Evolutionary conservation across 2,888 invertebrate species (phyloP), one percentile per base, ranked within the genome.

Genomic region (Scrobipalpa atriplicella): DNA sequence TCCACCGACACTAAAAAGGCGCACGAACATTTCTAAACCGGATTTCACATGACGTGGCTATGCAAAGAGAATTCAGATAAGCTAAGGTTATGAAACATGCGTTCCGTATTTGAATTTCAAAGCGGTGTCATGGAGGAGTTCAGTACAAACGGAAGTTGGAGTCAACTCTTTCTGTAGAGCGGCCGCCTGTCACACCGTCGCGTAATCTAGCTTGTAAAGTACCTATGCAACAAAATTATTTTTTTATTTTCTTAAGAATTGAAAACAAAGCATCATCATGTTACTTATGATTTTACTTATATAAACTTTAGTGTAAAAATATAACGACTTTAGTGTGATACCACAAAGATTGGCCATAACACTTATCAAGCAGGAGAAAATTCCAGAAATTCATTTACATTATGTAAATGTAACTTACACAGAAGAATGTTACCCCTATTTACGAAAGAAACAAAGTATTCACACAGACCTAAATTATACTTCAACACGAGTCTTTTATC

Each of bases 71-170:
- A 77, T 74, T 72, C 71, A 75, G 77, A 80, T 80, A 80, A 77
- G 75, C 69, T 62, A 54, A 29, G 69, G 70, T 75, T 76, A 77
- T 76, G 75, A 73, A 74, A 73, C 75, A 80, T 75, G 78, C 75
- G 76, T 79, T 75, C 70, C 70, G 69, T 68, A 82, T 82, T 81
- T 82, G 77, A 81, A 82, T 79, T 80, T 80, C 79, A 82, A 78
- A 70, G 69, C 47, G 51, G 64, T 70, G 66, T 69, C 65, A 65
- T 63, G 41, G 64, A 56, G 43, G 56, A 69, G 64, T 69, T 67
- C 68, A 56, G 64, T 65, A 65, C 63, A 62, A 67, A 72, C 69
- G 71, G 69, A 71, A 68, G 70, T 69, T 62, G 65, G 66, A 71
- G 69, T 69, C 38, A 71, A 72, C 73, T 72, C 71, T 72, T 73